These are phyloP conservation scores for Chamaedrilus cognettii DNA, from an alignment of 2,888 invertebrate species.

Conservation along the genomic window DNA sequence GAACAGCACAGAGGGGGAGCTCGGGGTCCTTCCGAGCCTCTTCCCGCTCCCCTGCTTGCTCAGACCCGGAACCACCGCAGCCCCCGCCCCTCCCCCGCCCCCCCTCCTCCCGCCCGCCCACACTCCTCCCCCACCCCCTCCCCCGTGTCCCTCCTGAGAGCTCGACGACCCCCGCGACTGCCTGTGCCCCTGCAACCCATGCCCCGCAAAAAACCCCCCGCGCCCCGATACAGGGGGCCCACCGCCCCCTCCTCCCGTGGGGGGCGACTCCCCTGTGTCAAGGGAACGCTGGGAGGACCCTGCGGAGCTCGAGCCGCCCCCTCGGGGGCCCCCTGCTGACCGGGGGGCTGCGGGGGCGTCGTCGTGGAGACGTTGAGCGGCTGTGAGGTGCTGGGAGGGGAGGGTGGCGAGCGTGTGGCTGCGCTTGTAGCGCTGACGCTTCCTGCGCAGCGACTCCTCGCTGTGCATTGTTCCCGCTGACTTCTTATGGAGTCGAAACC, in stretches of 20 bases:
- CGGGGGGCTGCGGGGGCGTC: neutral
- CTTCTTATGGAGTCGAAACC: no score
- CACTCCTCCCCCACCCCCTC: neutral
- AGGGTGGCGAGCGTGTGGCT: slow-evolving; percentile 16
- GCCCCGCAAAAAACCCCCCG: no score
- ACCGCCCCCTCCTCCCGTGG: neutral
- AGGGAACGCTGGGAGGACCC: slow-evolving; percentile 1
- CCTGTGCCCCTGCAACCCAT: no score
- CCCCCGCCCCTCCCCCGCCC: neutral
- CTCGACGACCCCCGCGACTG: slow-evolving; percentile 4
- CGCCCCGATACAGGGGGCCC: no score
- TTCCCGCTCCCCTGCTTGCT: neutral
- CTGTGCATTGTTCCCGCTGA: no score
- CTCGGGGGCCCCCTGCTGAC: neutral
- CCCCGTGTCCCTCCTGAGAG: slow-evolving; percentile 2
- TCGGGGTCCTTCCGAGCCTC: slow-evolving; percentile 21
- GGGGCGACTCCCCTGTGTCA: neutral
- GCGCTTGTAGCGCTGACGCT: slow-evolving; percentile 11
- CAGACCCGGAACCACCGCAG: neutral
- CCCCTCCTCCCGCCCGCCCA: neutral
- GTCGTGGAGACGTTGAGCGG: neutral
- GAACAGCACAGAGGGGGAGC: slow-evolving; percentile 33
- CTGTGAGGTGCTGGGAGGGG: neutral
- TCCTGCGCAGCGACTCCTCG: slow-evolving; percentile 9
- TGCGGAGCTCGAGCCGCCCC: neutral